A percentile compares a stretch with the other conserved stretches of the same genome.
These are phyloP conservation scores for Hemicordylus capensis DNA, from an alignment of 2,113 vertebrate genomes.

Conservation along the genomic window DNA sequence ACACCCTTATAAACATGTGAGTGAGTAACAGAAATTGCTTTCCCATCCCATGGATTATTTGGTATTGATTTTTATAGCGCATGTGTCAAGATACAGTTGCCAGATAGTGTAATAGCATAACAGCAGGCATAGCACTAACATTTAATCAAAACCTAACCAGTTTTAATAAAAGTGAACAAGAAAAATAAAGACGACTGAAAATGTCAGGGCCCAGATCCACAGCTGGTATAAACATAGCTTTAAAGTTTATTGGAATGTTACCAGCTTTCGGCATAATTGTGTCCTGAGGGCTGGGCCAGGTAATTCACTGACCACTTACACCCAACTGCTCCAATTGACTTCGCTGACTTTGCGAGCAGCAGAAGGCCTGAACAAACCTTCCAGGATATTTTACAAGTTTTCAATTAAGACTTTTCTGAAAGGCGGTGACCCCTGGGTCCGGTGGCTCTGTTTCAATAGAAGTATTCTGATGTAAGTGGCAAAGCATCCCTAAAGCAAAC, in stretches of 20 bases:
- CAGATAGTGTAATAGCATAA: conserved; percentile 8
- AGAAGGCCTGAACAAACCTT: neutral
- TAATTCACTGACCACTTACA: neutral
- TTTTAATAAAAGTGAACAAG: conserved; percentile 30
- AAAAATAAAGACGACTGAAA: conserved; percentile 28
- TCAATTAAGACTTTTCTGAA: neutral
- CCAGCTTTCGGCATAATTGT: neutral
- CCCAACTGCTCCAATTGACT: neutral
- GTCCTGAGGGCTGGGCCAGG: neutral
- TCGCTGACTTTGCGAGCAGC: neutral
- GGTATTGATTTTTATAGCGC: conserved; percentile 22
- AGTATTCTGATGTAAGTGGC: neutral
- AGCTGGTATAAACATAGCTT: conserved; percentile 15
- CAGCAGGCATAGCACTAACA: conserved; percentile 14
- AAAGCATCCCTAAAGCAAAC: neutral
- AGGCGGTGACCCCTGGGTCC: neutral
- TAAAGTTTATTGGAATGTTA: conserved; percentile 2
- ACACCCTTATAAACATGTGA: conserved; percentile 2
- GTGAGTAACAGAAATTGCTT: conserved; percentile 10
- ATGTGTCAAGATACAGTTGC: conserved; percentile 26
- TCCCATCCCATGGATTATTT: conserved; percentile 3
- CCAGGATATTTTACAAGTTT: neutral
- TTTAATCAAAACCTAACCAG: conserved; percentile 19
- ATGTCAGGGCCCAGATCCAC: conserved; percentile 22
- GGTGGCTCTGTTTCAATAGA: neutral